Evolutionary conservation across 1,140 invertebrate species (phyloP).

Genomic region (Zaprionus lachaisei): DNA sequence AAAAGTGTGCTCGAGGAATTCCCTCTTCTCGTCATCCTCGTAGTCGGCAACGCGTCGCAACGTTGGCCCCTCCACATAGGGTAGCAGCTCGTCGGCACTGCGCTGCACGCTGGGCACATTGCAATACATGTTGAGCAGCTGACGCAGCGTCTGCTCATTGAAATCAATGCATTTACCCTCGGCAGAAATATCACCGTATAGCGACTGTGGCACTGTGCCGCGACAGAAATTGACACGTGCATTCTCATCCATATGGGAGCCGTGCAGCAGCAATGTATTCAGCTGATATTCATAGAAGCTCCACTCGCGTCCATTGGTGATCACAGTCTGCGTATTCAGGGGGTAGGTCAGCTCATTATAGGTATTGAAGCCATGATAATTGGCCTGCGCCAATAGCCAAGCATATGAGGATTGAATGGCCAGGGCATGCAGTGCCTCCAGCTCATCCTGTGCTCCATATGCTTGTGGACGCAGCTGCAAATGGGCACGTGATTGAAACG

Average conservation of each 20-base stretch:
- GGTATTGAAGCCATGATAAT: conserved; percentile 94
- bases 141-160: conserved; percentile 92
- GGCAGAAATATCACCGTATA: conserved; percentile 91
- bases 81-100: conserved; percentile 87
- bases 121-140: conserved; percentile 90
- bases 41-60: conserved; percentile 88
- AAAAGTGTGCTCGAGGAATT: conserved; percentile 89
- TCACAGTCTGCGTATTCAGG: conserved; percentile 91
- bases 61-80: conserved; percentile 88
- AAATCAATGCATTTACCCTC: conserved; percentile 89
- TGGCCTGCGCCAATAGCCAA: conserved; percentile 92
- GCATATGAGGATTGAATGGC: conserved; percentile 91
- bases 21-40: conserved; percentile 87
- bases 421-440: conserved; percentile 89
- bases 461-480: conserved; percentile 84
- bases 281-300: conserved; percentile 95
- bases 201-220: conserved; percentile 88
- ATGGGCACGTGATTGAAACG: conserved; percentile 88
- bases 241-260: conserved; percentile 87
- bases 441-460: conserved; percentile 85
- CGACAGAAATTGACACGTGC: conserved; percentile 92
- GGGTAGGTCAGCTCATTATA: conserved; percentile 95
- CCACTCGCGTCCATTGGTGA: conserved; percentile 93
- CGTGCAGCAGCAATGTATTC: conserved; percentile 91
- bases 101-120: conserved; percentile 88